phyloP scores from a whole-genome alignment of 2,797 vertebrate species.

The Trachurus trachurus region DNA sequence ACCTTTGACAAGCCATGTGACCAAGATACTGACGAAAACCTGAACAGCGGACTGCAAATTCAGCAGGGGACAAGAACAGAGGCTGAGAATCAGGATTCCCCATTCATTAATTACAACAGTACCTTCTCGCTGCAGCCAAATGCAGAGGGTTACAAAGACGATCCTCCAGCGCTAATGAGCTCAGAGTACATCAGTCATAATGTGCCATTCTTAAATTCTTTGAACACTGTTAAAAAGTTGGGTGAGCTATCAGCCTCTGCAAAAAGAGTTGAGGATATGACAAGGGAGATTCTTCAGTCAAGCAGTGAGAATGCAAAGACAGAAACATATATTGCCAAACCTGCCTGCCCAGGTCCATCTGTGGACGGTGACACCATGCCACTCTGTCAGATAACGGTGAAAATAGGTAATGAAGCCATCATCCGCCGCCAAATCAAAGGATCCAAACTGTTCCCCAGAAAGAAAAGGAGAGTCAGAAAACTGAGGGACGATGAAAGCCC shows the following conservation, averaged over 20 bases:
- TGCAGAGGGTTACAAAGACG: constrained; percentile 85
- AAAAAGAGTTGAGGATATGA: constrained; percentile 85
- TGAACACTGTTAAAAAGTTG: constrained; percentile 86
- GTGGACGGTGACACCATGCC: constrained; percentile 91
- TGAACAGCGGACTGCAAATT: constrained; percentile 64
- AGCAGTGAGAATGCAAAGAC: constrained; percentile 88
- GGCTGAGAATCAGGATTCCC: constrained; percentile 64
- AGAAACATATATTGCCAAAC: constrained; percentile 98
- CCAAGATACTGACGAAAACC: constrained; percentile 65
- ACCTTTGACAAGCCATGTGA: constrained; percentile 82
- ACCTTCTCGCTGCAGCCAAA: constrained; percentile 86
- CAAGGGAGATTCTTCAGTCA: constrained; percentile 83
- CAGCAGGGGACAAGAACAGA: constrained; percentile 58
- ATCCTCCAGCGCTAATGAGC: constrained; percentile 75
- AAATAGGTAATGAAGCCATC: constrained; percentile 97
- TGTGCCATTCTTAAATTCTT: constrained; percentile 80
- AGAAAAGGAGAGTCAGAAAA: constrained; percentile 79
- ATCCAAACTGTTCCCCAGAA: constrained; percentile 93
- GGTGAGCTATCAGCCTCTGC: constrained; percentile 85
- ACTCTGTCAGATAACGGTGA: constrained; percentile 98
- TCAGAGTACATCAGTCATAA: constrained; percentile 64
- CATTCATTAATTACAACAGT: constrained; percentile 87
- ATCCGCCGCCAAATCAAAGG: constrained; percentile 95
- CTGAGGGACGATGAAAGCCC: constrained; percentile 67
- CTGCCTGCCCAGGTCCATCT: constrained; percentile 95